Base-by-base conservation (phyloP, 2,888 invertebrate species). In the Iphiclides podalirius region DNA sequence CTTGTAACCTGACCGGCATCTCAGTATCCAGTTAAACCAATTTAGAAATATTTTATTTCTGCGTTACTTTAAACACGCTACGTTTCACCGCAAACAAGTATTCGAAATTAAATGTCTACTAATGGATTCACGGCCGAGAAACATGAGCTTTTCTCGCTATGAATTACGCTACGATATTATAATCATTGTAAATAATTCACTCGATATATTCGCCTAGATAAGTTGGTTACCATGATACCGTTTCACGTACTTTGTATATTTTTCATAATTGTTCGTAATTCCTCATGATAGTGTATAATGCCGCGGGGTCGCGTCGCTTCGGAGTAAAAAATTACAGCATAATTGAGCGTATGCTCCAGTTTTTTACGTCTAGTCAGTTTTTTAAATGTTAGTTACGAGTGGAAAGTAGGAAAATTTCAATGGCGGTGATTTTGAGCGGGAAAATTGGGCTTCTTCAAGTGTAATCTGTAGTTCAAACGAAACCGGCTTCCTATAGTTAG, bases 361-460 rank as follows among this genome's bases (percentile, higher is more conserved):
- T 76, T 72, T 75, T 80, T 81, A 79, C 79, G 72, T 82, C 86
- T 87, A 87, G 86, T 87, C 86, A 87, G 76, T 79, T 78, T n/a
- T n/a, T 57, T 57, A 51, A 72, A 72, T 67, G 63, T 71, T 74
- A 75, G 72, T 61, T 79, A 72, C 66, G 73, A 69, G 68, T 70
- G 64, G 61, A 61, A 67, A 60, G 57, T 67, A 67, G 60, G 59
- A 66, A 20, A 67, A 65, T 61, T 67, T 44, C 39, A 23, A 28
- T 42, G 48, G 43, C 46, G 51, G 34, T 58, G 63, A 58, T 59
- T 39, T 17, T 6, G 15, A 17, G 26, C 8, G 23, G 11, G 16
- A 17, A 60, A 63, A 62, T 31, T 61, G 57, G 63, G 60, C 61
- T 64, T 64, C 53, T 65, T 62, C 58, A 53, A n/a, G 55, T 57